Evolutionary conservation across 1,140 invertebrate species (phyloP).

Genomic region (Lerema accius): DNA sequence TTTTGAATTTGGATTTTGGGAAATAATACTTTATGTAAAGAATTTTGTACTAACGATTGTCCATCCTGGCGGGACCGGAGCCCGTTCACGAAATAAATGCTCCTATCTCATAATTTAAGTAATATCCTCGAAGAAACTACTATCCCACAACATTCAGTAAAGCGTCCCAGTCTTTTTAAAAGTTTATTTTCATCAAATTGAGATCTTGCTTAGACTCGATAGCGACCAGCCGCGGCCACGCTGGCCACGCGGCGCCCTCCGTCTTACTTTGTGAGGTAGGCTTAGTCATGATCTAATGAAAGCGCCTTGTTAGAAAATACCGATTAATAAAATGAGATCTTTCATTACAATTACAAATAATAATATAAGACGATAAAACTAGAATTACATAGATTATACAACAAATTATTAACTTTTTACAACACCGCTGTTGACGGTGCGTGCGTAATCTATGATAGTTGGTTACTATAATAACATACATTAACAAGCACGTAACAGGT

Average conservation of each 20-base stretch:
- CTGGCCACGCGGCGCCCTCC: slow-evolving; percentile 48
- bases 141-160: slow-evolving; percentile 82
- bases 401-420: slow-evolving; percentile 79
- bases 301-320: slow-evolving; percentile 83
- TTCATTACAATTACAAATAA: slow-evolving; percentile 82
- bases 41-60: slow-evolving; percentile 80
- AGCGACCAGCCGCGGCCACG: slow-evolving; percentile 54
- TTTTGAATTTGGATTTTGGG: slow-evolving; percentile 78
- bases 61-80: slow-evolving; percentile 58
- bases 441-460: slow-evolving; percentile 56
- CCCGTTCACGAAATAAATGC: slow-evolving; percentile 74
- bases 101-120: slow-evolving; percentile 81
- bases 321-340: slow-evolving; percentile 83
- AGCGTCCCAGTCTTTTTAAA: slow-evolving; percentile 82
- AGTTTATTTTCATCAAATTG: slow-evolving; percentile 83
- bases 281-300: slow-evolving; percentile 82
- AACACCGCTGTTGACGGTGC: slow-evolving; percentile 60
- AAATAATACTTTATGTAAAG: slow-evolving; percentile 79
- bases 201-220: slow-evolving; percentile 81
- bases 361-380: slow-evolving; percentile 80
- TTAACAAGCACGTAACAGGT: slow-evolving; percentile 66
- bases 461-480: slow-evolving; percentile 61
- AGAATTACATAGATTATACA: slow-evolving; percentile 81
- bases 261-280: slow-evolving; percentile 81
- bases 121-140: slow-evolving; percentile 81